These are phyloP conservation scores for Sebastes diaconus DNA, from an alignment of 2,797 vertebrate species.

Conservation along the genomic window DNA sequence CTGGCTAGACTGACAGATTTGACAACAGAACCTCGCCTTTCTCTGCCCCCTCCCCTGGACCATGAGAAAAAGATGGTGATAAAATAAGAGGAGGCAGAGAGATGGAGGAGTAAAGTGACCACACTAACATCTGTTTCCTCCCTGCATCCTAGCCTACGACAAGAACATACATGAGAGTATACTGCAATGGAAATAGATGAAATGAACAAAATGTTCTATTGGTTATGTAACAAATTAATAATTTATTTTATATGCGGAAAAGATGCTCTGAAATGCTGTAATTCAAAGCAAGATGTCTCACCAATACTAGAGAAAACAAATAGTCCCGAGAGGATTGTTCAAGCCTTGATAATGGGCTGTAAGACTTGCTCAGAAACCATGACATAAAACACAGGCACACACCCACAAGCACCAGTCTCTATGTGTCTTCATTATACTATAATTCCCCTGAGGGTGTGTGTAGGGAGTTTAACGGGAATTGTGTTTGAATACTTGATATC, in stretches of 20 bases:
- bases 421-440: slow-evolving; percentile 1
- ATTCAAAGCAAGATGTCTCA: not conserved
- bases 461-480: not conserved
- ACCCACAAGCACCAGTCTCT: slow-evolving; percentile 2
- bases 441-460: not conserved
- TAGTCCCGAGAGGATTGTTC: not conserved
- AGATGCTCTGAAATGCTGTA: slow-evolving; percentile 41
- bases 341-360: not conserved
- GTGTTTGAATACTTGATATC: slow-evolving; percentile 14
- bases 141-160: not conserved
- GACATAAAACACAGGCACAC: slow-evolving; percentile 8
- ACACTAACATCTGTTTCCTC: slow-evolving; percentile 19
- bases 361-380: slow-evolving; percentile 9
- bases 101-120: slow-evolving; percentile 28
- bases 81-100: slow-evolving; percentile 45
- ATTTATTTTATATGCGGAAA: slow-evolving; percentile 70
- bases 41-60: slow-evolving; percentile 65
- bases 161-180: not conserved
- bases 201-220: slow-evolving; percentile 58
- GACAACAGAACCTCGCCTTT: slow-evolving; percentile 81
- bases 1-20: slow-evolving; percentile 77
- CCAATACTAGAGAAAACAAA: not conserved
- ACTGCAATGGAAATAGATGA: slow-evolving; percentile 6
- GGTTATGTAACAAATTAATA: slow-evolving; percentile 77
- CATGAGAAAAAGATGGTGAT: slow-evolving; percentile 63